These are phyloP conservation scores for Muntiacus reevesi DNA, from an alignment of 2,113 vertebrate species.

Conservation along the genomic window DNA sequence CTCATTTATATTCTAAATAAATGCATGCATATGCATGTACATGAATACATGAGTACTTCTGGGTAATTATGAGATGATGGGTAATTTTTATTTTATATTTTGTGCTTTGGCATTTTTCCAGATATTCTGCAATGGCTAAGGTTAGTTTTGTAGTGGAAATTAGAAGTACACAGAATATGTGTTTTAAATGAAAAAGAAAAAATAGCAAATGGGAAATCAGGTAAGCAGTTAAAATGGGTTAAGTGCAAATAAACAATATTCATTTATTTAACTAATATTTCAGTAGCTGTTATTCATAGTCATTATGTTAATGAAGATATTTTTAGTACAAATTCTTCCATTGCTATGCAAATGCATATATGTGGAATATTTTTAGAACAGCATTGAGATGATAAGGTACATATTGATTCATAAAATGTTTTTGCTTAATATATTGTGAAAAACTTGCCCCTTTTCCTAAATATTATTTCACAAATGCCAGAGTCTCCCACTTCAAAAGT, in stretches of 20 bases:
- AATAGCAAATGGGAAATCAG: neutral
- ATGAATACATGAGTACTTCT: neutral
- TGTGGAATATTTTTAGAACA: neutral
- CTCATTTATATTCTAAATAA: neutral
- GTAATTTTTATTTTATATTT: neutral
- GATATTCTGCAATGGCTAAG: neutral
- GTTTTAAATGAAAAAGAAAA: neutral
- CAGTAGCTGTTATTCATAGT: neutral
- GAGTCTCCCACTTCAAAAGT: neutral
- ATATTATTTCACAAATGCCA: neutral
- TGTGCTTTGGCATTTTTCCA: neutral
- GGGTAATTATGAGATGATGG: neutral
- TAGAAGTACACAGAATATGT: neutral
- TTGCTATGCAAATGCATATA: neutral
- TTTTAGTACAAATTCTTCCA: neutral
- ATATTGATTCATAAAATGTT: neutral
- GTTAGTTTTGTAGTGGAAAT: neutral
- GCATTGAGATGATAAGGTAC: neutral
- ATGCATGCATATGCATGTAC: neutral
- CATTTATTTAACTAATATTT: neutral
- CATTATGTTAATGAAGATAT: neutral
- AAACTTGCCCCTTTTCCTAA: neutral
- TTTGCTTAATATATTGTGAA: neutral
- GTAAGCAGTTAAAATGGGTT: neutral
- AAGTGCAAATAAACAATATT: neutral